phyloP scores from a whole-genome alignment of 1,140 invertebrate genomes.

The Trichonephila clavata region DNA sequence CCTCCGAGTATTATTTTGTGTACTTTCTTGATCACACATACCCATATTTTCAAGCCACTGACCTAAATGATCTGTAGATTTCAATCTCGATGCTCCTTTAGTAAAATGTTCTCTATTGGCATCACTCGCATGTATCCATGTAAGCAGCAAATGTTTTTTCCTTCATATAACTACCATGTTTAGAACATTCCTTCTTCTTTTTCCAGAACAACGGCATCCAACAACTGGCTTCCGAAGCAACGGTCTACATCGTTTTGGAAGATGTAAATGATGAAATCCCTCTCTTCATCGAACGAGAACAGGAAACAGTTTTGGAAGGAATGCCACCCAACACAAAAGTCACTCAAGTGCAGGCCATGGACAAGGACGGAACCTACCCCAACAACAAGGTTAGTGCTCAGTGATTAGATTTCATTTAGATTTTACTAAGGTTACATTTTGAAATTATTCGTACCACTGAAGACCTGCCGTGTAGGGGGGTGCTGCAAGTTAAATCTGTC shows the following conservation, averaged over 20 bases:
- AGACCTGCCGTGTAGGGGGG: no score
- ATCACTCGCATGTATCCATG: no score
- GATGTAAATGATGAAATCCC: slow-evolving; percentile 98
- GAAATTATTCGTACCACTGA: no score
- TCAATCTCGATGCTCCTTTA: no score
- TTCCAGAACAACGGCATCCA: slow-evolving; percentile 92
- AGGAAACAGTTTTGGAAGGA: slow-evolving; percentile 95
- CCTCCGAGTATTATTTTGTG: no score
- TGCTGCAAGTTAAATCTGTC: no score
- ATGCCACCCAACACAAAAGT: slow-evolving; percentile 96
- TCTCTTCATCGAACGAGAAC: slow-evolving; percentile 94
- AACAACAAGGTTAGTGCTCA: slow-evolving; percentile 87
- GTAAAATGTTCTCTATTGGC: no score
- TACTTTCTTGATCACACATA: no score
- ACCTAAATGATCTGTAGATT: no score
- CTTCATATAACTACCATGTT: neutral
- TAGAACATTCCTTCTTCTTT: neutral
- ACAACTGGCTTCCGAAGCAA: slow-evolving; percentile 95
- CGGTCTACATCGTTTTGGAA: slow-evolving; percentile 95
- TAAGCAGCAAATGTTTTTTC: neutral
- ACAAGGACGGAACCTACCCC: slow-evolving; percentile 96
- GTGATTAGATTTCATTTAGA: no score
- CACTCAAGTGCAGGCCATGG: slow-evolving; percentile 96
- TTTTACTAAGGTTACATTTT: no score
- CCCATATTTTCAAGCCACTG: no score